Evolutionary conservation across 1,140 invertebrate genomes (phyloP).

Genomic region (Caenorhabditis latens): DNA sequence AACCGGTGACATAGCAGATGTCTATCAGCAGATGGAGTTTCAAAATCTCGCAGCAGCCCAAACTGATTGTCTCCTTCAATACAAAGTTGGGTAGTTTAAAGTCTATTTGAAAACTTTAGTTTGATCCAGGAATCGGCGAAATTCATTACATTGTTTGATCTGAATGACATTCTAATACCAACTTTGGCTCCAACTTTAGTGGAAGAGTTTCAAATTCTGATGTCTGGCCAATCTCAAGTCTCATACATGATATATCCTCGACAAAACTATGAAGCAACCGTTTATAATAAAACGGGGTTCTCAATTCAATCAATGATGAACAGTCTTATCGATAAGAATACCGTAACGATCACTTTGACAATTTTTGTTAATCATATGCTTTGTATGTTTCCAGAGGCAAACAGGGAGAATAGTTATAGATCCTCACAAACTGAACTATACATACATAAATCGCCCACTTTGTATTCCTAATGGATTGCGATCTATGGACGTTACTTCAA

Average conservation of each 20-base stretch:
- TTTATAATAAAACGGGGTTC: neutral
- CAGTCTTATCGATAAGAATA: neutral
- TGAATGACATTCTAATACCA: conserved; percentile 5
- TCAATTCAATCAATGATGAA: neutral
- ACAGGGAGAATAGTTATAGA: neutral
- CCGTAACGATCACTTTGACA: neutral
- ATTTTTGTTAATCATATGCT: too few species aligned
- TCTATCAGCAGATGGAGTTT: neutral
- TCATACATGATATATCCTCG: neutral
- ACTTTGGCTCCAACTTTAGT: neutral
- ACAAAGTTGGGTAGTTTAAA: neutral
- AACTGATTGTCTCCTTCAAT: conserved; percentile 5
- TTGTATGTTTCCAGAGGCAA: neutral
- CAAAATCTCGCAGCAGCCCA: neutral
- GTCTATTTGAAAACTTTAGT: neutral
- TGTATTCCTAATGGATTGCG: neutral
- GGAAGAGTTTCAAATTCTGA: neutral
- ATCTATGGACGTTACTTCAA: neutral
- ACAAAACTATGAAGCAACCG: neutral
- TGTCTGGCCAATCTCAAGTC: neutral
- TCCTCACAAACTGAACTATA: neutral
- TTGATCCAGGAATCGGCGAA: neutral
- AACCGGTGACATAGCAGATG: neutral
- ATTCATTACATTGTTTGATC: neutral
- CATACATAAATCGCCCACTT: neutral